phyloP scores from a whole-genome alignment of 2,113 vertebrate genomes.

The Daphoenositta chrysoptera region DNA sequence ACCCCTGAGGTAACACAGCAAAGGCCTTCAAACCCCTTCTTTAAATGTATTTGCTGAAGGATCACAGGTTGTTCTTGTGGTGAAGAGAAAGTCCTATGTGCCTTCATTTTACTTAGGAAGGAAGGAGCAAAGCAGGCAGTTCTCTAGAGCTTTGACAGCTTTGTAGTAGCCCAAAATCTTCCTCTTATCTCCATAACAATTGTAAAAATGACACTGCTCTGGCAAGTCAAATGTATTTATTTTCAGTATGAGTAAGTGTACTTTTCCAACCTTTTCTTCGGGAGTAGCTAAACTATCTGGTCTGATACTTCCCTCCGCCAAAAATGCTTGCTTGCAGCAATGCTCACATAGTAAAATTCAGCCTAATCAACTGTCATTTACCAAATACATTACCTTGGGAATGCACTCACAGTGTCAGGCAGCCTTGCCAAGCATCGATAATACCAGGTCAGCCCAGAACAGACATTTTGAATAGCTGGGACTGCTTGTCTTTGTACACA shows the following conservation, averaged over 20 bases:
- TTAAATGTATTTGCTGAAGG: background rate
- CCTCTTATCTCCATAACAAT: background rate
- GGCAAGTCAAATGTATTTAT: background rate
- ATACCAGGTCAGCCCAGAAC: background rate
- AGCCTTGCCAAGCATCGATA: background rate
- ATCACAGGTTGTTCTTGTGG: accelerated
- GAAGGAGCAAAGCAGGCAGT: background rate
- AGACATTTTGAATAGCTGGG: background rate
- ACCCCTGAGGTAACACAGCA: background rate
- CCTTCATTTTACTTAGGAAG: background rate
- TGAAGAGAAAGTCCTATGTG: background rate
- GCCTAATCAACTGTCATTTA: background rate
- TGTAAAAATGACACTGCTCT: background rate
- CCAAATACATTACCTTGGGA: background rate
- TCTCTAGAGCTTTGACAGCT: background rate
- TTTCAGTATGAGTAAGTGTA: background rate
- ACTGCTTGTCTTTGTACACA: background rate
- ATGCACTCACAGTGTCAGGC: background rate
- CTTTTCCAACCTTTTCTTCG: background rate
- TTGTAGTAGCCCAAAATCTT: background rate
- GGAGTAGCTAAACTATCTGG: background rate
- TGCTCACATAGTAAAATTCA: background rate
- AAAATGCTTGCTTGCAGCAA: background rate
- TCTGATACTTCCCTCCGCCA: background rate
- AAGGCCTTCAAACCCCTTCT: background rate